phyloP scores from a whole-genome alignment of 2,888 invertebrate species.

The Deilephila elpenor region DNA sequence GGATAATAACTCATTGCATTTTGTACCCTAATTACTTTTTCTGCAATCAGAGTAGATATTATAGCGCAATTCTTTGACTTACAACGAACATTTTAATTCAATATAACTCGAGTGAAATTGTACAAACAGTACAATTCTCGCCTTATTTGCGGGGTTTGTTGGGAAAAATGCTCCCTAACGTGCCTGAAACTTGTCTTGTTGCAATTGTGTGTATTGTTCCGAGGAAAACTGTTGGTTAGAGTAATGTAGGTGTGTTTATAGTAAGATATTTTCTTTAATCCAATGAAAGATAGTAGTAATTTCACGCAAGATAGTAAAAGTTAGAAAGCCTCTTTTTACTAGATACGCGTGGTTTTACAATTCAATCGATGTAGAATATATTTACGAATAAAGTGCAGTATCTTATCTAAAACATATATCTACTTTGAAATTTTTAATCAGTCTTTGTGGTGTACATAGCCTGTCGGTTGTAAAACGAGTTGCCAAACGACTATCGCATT shows the following conservation, averaged over 20 bases:
- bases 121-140: constrained; percentile 27
- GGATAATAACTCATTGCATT: not conserved
- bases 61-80: constrained; percentile 7
- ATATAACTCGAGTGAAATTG: constrained; percentile 24
- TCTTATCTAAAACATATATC: too few relatives aligned
- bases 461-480: too few relatives aligned
- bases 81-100: constrained; percentile 21
- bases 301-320: too few relatives aligned
- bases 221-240: constrained; percentile 5
- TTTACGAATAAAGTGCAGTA: too few relatives aligned
- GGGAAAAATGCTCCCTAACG: constrained; percentile 27
- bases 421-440: too few relatives aligned
- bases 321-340: too few relatives aligned
- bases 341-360: too few relatives aligned
- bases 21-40: not conserved
- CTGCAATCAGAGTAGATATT: not conserved
- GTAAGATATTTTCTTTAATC: too few relatives aligned
- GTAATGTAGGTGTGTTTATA: not conserved
- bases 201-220: constrained; percentile 6
- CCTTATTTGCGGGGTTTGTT: constrained; percentile 29
- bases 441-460: too few relatives aligned
- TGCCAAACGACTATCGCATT: too few relatives aligned
- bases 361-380: too few relatives aligned
- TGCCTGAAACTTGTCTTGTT: constrained; percentile 20
- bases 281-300: too few relatives aligned